Evolutionary conservation across 2,113 vertebrate species (phyloP).

Genomic region (Phycodurus eques): DNA sequence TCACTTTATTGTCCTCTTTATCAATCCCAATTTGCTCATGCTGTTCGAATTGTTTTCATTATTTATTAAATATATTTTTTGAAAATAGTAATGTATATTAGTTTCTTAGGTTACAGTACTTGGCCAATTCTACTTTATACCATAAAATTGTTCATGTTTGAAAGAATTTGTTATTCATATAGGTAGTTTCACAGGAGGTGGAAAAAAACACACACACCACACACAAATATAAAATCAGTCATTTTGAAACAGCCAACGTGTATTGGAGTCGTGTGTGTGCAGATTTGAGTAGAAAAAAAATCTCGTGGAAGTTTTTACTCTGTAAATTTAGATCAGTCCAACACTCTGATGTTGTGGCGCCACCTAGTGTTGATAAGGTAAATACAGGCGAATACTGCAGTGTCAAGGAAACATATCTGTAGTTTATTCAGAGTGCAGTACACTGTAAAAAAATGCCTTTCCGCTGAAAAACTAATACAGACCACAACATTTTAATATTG

Average conservation of each 20-base stretch:
- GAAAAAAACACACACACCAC: neutral
- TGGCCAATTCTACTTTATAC: neutral
- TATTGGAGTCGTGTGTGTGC: too few relatives aligned
- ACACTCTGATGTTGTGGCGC: neutral
- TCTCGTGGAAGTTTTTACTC: neutral
- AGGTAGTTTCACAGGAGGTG: neutral
- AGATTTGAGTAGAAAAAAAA: too few relatives aligned
- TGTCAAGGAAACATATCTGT: neutral
- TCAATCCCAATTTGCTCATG: neutral
- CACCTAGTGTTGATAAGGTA: constrained; percentile 18
- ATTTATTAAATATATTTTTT: neutral
- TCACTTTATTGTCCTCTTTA: neutral
- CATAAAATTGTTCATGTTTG: neutral
- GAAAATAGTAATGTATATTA: neutral
- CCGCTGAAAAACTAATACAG: neutral
- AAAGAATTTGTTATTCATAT: neutral
- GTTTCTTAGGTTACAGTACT: too few relatives aligned
- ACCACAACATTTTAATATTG: too few relatives aligned
- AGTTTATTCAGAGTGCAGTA: neutral
- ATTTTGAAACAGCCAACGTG: too few relatives aligned
- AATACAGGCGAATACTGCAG: neutral
- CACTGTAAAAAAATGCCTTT: neutral
- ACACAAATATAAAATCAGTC: too few relatives aligned
- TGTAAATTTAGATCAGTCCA: neutral
- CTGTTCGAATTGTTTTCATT: neutral